These are phyloP conservation scores for Urocynchramus pylzowi DNA, from an alignment of 2,113 vertebrate genomes.

Conservation along the genomic window DNA sequence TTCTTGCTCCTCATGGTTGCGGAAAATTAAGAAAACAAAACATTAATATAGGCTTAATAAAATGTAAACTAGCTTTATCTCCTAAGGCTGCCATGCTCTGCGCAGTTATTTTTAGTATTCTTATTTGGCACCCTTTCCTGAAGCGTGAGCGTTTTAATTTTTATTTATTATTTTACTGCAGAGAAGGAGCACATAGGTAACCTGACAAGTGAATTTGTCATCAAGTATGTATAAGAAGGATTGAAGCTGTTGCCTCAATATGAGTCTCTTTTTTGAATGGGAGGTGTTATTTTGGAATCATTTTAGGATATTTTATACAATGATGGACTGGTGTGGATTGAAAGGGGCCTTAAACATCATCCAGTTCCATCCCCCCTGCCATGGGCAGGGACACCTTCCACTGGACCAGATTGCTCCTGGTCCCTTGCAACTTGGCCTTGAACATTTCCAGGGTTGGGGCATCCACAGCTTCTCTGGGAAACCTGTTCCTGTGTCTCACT, in stretches of 20 bases:
- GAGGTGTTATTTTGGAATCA: background rate
- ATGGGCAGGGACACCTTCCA: background rate
- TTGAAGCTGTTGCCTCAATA: background rate
- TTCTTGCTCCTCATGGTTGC: background rate
- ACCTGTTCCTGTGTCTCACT: background rate
- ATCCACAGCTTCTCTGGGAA: background rate
- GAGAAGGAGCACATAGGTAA: background rate
- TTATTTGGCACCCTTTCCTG: background rate
- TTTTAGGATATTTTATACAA: background rate
- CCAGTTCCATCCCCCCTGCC: background rate
- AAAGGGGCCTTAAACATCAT: background rate
- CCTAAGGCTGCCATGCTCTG: background rate
- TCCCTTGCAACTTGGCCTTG: background rate
- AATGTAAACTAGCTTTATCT: background rate
- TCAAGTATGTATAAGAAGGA: background rate
- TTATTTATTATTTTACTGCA: background rate
- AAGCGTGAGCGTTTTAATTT: background rate
- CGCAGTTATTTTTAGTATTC: background rate
- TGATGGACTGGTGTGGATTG: background rate
- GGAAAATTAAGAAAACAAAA: slow-evolving; percentile 3
- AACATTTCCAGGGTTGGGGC: background rate
- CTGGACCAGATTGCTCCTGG: background rate
- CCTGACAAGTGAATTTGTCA: background rate
- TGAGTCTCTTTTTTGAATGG: background rate
- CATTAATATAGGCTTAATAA: background rate